Base-by-base conservation (phyloP, 1,140 invertebrate genomes). In the Lordiphosa stackelbergi region DNA sequence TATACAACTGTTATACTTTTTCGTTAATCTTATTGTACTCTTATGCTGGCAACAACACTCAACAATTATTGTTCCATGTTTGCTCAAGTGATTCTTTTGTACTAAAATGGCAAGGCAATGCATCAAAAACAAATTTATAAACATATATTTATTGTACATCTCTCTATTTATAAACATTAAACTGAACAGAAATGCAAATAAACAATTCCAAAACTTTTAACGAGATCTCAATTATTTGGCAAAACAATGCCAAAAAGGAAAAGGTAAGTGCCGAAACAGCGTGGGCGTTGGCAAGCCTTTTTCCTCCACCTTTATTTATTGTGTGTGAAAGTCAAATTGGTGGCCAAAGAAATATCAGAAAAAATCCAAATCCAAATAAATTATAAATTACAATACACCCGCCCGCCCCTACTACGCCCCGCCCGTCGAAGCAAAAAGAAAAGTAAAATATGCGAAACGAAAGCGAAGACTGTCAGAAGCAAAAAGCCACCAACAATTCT, bases 391-490 rank as follows among this genome's bases (percentile, higher is more conserved):
- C 73, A 78, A 73, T 69, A 34, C 43, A 31, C 24, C 24, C 24
- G 24, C 28, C 28, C 28, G 5, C 28, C 7, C 6, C 28, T 31
- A 28, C 31, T 11, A 6, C 3, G 19, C 8, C 40, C n/a, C n/a
- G 7, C 4, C 24, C 31, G 24, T 28, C 24, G 5, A 53, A 52
- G 41, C 54, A 53, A 49, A 45, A 58, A 55, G 46, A 69, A 58
- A 69, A 63, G 62, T 64, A 75, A 75, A 81, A 74, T 54, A 75
- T 65, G 68, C 75, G 62, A 79, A 79, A 79, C 61, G 77, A 81
- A 81, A 81, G 77, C 77, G 72, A 81, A 81, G 56, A 69, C 68
- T 71, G 51, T 69, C 54, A 70, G 66, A 74, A 70, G 65, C 61
- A 60, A 79, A 31, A 59, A 58, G 43, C 42, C 55, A 53, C 49